Percentiles rank a stretch among this genome's conserved stretches.
phyloP scores from a whole-genome alignment of 1,140 invertebrate species.

The Drosophila guanche region DNA sequence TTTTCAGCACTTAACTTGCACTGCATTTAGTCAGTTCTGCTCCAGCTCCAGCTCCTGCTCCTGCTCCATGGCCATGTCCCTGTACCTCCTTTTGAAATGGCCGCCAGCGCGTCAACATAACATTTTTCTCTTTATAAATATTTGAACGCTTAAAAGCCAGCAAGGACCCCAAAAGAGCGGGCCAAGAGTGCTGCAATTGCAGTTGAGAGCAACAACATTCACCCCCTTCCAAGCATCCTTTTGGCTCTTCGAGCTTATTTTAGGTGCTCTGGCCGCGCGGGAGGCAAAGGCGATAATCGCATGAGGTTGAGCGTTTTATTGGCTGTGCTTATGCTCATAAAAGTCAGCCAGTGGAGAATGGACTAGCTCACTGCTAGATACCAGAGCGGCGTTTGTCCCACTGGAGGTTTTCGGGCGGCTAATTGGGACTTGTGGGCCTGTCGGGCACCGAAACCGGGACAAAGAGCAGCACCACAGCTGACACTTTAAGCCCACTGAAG shows the following conservation, averaged over 20 bases:
- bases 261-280: constrained; percentile 21
- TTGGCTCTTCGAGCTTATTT: constrained; percentile 16
- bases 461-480: constrained; percentile 46
- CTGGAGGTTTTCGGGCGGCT: constrained; percentile 41
- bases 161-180: constrained; percentile 25
- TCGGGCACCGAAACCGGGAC: constrained; percentile 36
- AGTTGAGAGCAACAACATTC: constrained; percentile 17
- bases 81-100: constrained; percentile 10
- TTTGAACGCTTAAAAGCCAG: constrained; percentile 74
- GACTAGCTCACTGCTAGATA: constrained; percentile 7
- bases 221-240: constrained; percentile 18
- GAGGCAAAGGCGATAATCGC: constrained; percentile 49
- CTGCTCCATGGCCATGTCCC: too few species aligned
- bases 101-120: constrained; percentile 58
- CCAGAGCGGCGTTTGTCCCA: constrained; percentile 1
- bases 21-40: constrained; percentile 23
- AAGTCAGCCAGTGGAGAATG: constrained; percentile 27
- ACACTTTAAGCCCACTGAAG: constrained; percentile 64
- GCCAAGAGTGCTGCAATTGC: constrained; percentile 20
- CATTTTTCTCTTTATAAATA: constrained; percentile 74
- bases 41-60: constrained; percentile 5
- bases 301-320: constrained; percentile 50
- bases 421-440: constrained; percentile 60
- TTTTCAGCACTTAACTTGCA: constrained; percentile 58
- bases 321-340: constrained; percentile 51